phyloP scores from a whole-genome alignment of 1,140 invertebrate species.

The Tribolium madens region DNA sequence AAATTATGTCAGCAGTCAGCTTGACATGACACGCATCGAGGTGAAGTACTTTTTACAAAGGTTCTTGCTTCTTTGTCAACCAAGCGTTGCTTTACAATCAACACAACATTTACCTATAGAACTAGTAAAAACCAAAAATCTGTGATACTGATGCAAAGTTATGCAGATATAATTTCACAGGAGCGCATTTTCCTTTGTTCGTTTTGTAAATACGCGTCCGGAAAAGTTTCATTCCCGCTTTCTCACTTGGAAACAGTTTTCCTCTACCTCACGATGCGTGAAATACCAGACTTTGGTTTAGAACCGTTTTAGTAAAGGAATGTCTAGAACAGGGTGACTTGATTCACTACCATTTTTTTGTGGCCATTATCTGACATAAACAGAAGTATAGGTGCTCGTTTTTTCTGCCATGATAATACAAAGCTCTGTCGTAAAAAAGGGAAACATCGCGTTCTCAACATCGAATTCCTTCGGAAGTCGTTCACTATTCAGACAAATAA shows the following conservation, averaged over 20 bases:
- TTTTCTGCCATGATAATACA: conserved; percentile 19
- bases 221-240: conserved; percentile 51
- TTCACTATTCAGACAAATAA: conserved; percentile 44
- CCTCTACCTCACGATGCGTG: conserved; percentile 58
- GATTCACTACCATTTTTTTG: conserved; percentile 55
- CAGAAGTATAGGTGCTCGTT: conserved; percentile 49
- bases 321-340: conserved; percentile 51
- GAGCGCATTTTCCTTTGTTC: not conserved
- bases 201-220: conserved; percentile 42
- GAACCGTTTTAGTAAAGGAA: conserved; percentile 50
- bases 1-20: not conserved
- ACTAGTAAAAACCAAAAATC: not conserved
- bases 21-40: too few relatives aligned
- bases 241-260: conserved; percentile 57
- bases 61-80: too few relatives aligned
- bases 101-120: not conserved
- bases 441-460: conserved; percentile 9
- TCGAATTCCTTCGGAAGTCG: conserved; percentile 1
- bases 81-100: not conserved
- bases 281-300: conserved; percentile 59
- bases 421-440: not conserved
- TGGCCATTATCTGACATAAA: conserved; percentile 58
- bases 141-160: not conserved
- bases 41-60: too few relatives aligned
- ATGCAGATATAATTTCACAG: not conserved